phyloP scores from a whole-genome alignment of 2,797 vertebrate genomes.

The Clarias platycephalus region DNA sequence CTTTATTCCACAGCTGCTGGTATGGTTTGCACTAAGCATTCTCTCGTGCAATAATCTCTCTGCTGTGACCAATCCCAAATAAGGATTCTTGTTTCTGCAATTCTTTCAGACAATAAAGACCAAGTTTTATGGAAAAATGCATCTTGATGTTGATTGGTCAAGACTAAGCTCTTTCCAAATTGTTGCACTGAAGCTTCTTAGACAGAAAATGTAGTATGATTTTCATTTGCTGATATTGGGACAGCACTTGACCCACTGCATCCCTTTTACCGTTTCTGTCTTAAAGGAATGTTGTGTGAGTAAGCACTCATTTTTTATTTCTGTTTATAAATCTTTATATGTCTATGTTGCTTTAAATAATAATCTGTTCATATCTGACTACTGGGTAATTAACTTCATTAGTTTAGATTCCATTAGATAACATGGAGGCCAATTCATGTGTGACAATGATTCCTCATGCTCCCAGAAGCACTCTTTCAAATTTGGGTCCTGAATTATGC shows the following conservation, averaged over 20 bases:
- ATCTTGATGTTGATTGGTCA: slow-evolving; percentile 7
- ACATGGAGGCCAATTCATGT: no score
- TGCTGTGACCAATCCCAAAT: not conserved
- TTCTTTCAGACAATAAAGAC: not conserved
- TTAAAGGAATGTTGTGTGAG: not conserved
- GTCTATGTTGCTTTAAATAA: not conserved
- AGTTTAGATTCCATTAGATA: no score
- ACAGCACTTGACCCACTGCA: not conserved
- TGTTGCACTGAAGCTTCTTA: slow-evolving; percentile 1
- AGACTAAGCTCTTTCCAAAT: not conserved
- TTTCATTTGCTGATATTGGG: not conserved
- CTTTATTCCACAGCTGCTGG: slow-evolving; percentile 18
- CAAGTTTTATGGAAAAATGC: not conserved
- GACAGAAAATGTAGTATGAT: not conserved
- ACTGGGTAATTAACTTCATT: not conserved
- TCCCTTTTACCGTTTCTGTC: not conserved
- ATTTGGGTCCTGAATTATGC: no score
- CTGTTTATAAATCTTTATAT: no score
- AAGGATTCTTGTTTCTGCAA: not conserved
- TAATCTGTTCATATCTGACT: slow-evolving; percentile 6
- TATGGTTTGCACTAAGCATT: slow-evolving; percentile 3
- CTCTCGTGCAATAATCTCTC: not conserved
- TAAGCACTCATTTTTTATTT: not conserved
- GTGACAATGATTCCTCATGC: no score
- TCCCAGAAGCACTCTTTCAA: no score